Conservation (phyloP, 2,797 vertebrate genomes). For the Sebastiscus tertius region DNA sequence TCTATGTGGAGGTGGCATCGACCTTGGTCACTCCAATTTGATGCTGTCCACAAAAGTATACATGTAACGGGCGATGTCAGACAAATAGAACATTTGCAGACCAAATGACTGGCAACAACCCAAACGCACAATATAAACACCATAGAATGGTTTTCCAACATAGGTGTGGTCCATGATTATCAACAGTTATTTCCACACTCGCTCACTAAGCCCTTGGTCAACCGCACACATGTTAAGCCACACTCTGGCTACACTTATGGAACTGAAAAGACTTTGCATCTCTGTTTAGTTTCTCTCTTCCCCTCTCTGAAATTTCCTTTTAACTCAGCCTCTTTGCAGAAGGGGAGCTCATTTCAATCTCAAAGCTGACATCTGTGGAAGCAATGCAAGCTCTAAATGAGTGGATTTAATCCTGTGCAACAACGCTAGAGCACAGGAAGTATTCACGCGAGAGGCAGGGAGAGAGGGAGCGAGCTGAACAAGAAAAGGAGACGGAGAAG, state of each 20-base stretch:
- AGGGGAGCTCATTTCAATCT: conserved; percentile 85
- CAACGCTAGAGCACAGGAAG: conserved; percentile 71
- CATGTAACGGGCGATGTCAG: background rate
- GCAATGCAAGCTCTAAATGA: conserved; percentile 76
- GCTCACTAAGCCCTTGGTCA: conserved; percentile 33
- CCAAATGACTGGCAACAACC: background rate
- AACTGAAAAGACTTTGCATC: conserved; percentile 67
- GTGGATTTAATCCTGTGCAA: conserved; percentile 79
- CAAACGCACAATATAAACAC: background rate
- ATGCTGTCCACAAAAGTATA: background rate
- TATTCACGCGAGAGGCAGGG: conserved; percentile 57
- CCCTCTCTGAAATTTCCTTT: conserved; percentile 73
- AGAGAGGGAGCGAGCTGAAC: conserved; percentile 36
- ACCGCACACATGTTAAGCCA: conserved; percentile 38
- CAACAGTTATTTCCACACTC: conserved; percentile 7
- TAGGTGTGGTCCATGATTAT: background rate
- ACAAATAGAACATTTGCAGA: background rate
- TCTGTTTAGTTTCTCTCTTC: conserved; percentile 67
- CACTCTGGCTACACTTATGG: conserved; percentile 43
- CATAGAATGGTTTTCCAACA: background rate
- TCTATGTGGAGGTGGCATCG: background rate
- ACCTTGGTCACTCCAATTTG: background rate
- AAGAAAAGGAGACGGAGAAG: conserved; percentile 8
- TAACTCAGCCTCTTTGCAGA: conserved; percentile 77
- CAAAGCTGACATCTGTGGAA: conserved; percentile 86